A percentile compares a stretch with the other conserved stretches of the same genome.
These are phyloP conservation scores for Petrocephalus zakoni DNA, from an alignment of 2,113 vertebrate genomes.

Conservation along the genomic window DNA sequence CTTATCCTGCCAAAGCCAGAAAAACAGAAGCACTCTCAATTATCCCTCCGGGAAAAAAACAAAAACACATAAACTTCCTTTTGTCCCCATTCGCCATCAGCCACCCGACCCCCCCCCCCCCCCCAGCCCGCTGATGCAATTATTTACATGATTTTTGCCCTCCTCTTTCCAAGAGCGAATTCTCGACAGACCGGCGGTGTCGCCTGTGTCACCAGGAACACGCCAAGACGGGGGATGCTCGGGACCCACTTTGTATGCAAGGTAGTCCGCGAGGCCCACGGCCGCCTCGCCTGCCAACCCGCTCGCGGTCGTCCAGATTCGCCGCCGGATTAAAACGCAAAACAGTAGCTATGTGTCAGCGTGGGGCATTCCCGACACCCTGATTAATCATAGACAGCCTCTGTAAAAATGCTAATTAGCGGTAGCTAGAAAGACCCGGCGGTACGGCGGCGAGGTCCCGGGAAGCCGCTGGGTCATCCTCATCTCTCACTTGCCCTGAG, in stretches of 20 bases:
- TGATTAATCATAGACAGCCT: conserved; percentile 13
- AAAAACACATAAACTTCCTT: conserved; percentile 49
- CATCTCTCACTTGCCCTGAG: neutral
- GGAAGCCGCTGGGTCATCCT: neutral
- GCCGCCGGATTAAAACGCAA: conserved; percentile 39
- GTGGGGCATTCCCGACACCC: neutral
- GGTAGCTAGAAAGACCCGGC: conserved; percentile 14
- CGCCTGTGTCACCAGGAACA: conserved; percentile 37
- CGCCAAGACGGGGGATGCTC: conserved; percentile 36
- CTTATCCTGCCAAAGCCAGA: conserved; percentile 35
- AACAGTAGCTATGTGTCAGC: neutral
- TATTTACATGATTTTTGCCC: conserved; percentile 4
- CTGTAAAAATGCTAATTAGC: conserved; percentile 34
- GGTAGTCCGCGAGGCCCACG: conserved; percentile 31
- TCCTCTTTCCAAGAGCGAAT: neutral
- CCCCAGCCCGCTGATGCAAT: neutral
- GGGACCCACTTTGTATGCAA: conserved; percentile 63
- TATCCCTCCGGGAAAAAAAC: conserved; percentile 53
- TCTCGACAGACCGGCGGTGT: neutral
- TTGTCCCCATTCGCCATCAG: conserved; percentile 9
- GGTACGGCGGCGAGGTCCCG: neutral
- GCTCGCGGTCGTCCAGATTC: conserved; percentile 53
- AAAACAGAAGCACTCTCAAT: conserved; percentile 54
- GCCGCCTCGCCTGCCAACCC: conserved; percentile 51
- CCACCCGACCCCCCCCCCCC: neutral